Base-by-base conservation (phyloP, 2,797 vertebrate species). In the Bucorvus abyssinicus region DNA sequence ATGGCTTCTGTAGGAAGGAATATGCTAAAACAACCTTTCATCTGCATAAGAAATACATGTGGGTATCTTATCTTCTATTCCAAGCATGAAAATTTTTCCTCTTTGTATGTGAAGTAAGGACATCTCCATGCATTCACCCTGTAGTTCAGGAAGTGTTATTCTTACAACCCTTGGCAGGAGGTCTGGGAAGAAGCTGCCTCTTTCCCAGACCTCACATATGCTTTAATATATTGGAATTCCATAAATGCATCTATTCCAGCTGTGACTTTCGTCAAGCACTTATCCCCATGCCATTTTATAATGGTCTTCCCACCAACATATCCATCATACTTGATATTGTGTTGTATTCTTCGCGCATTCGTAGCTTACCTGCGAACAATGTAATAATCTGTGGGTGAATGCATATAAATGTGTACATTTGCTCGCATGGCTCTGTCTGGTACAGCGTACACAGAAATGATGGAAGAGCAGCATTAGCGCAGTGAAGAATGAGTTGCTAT, bases 401-500 rank as follows among this genome's bases (percentile, higher is more conserved):
- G 90, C 86, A 89, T 87, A 68, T 90, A 80, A 94, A 92, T 85
- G 91, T 87, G 84, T 95, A 4, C 81, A 52, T 87, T 94, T 76
- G 19, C 60, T 77, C 3, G 2, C 84, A 29, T 11, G 4, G 85
- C 91, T 84, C 63, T 95, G 76, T 81, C 92, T 85, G 92, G 56
- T 87, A 74, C 95, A 88, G 78, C 63, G 2, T 45, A 88, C 84
- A 64, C 93, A 91, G 84, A 6, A 45, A 38, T 95, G 89, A 96
- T 95, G 89, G 92, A 97, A 64, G 94, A 96, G 76, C 84, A 79
- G 79, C 86, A 73, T 89, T 91, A 97, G 87, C 42, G 9, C 59
- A 2, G 34, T 88, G 81, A 97, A 91, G 88, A 97, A 96, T 87
- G 95, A 95, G 75, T 88, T 95, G 93, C 94, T 93, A 18, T 83